A percentile compares a stretch with the other conserved stretches of the same genome.
Evolutionary conservation across 2,888 invertebrate genomes (phyloP).

Genomic region (Nemurella pictetii): DNA sequence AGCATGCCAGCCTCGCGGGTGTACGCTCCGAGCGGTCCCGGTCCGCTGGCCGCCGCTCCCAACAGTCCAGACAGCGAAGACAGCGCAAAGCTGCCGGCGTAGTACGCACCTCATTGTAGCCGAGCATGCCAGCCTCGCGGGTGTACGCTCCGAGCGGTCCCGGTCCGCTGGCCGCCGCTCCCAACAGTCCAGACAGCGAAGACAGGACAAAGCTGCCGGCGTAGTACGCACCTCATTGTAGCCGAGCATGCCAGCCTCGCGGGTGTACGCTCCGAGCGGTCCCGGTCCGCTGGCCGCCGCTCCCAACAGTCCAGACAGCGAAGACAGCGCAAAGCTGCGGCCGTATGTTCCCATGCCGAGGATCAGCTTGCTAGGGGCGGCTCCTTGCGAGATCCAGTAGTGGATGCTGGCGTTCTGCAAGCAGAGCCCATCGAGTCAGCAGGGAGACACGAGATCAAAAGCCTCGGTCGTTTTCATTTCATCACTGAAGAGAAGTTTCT

Average conservation of each 20-base stretch:
- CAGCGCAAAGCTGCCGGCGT: too few relatives aligned
- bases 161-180: conserved; percentile 60
- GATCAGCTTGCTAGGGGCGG: conserved; percentile 64
- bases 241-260: conserved; percentile 66
- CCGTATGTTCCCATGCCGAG: conserved; percentile 75
- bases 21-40: conserved; percentile 65
- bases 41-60: conserved; percentile 60
- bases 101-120: conserved; percentile 74
- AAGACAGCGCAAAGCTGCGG: conserved; percentile 61
- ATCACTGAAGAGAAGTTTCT: too few relatives aligned
- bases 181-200: too few relatives aligned
- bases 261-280: conserved; percentile 65
- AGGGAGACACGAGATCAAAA: too few relatives aligned
- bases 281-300: conserved; percentile 62
- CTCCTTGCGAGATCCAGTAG: conserved; percentile 61
- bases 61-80: too few relatives aligned
- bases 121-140: conserved; percentile 62
- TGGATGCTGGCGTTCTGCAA: conserved; percentile 54
- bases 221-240: conserved; percentile 65
- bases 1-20: conserved; percentile 65
- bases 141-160: conserved; percentile 68
- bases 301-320: conserved; percentile 55
- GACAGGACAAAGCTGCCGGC: conserved; percentile 72
- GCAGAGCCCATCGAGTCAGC: background rate
- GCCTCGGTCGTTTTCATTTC: too few relatives aligned